Percentiles rank a stretch among this genome's conserved stretches.
These are phyloP conservation scores for Rostratula benghalensis DNA, from an alignment of 2,113 vertebrate genomes.

Conservation along the genomic window DNA sequence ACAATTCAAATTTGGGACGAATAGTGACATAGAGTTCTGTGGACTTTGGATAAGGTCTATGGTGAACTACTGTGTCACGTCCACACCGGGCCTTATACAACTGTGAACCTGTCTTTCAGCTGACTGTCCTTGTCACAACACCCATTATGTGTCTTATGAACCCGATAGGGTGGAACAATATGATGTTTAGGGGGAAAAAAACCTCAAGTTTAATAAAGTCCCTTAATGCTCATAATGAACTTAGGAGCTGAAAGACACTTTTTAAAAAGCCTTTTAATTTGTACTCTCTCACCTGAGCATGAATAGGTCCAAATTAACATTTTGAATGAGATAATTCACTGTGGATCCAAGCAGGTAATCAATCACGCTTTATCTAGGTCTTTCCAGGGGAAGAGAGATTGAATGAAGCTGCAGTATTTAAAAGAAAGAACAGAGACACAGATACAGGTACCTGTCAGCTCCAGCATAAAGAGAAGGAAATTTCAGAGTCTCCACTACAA, in stretches of 20 bases:
- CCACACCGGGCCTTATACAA: background rate
- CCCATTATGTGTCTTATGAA: background rate
- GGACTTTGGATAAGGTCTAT: background rate
- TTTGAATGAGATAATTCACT: constrained; percentile 28
- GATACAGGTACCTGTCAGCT: background rate
- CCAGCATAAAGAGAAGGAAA: background rate
- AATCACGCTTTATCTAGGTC: constrained; percentile 41
- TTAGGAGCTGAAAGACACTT: background rate
- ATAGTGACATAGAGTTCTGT: background rate
- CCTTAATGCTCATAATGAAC: background rate
- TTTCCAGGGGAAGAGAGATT: background rate
- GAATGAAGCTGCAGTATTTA: background rate
- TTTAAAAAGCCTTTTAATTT: background rate
- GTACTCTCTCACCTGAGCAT: background rate
- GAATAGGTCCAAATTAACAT: constrained; percentile 20
- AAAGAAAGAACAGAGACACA: background rate
- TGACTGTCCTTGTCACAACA: background rate
- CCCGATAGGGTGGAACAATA: background rate
- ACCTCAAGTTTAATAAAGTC: background rate
- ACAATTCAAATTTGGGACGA: background rate
- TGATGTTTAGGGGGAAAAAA: background rate
- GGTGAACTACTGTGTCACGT: background rate
- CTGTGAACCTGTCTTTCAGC: background rate
- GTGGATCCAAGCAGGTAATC: constrained; percentile 11
- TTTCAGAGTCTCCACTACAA: background rate